Conservation (phyloP, 2,113 vertebrate genomes). For the Bostrychus sinensis region DNA sequence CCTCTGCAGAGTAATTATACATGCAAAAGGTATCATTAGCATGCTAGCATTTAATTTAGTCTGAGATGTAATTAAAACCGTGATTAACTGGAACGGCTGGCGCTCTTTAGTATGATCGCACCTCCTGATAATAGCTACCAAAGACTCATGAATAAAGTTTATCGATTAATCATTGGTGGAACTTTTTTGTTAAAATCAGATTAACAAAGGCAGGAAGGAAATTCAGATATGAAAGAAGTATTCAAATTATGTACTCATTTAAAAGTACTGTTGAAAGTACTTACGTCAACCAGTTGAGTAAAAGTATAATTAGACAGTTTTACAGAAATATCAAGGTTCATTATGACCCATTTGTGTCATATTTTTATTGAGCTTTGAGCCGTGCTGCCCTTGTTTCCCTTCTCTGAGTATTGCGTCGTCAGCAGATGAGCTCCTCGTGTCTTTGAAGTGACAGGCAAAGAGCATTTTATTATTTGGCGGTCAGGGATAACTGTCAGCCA, state of each 20-base stretch:
- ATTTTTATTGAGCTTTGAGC: too few species aligned
- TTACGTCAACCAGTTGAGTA: too few species aligned
- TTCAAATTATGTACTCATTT: too few species aligned
- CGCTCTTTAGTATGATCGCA: background rate
- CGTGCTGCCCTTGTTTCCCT: background rate
- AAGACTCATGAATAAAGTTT: too few species aligned
- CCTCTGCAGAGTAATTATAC: background rate
- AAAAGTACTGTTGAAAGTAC: too few species aligned
- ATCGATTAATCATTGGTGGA: too few species aligned
- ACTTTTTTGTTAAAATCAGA: too few species aligned
- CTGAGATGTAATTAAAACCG: background rate
- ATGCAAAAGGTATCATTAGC: slow-evolving; percentile 2
- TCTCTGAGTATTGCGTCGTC: background rate
- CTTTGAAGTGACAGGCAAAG: slow-evolving; percentile 9
- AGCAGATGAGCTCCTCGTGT: background rate
- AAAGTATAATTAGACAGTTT: too few species aligned
- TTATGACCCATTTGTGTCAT: too few species aligned
- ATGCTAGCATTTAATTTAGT: background rate
- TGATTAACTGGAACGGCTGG: background rate
- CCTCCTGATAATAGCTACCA: background rate
- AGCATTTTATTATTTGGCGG: slow-evolving; percentile 21
- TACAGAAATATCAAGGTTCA: too few species aligned
- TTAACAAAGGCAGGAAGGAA: too few species aligned
- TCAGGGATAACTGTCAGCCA: slow-evolving; percentile 18
- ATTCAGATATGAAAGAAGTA: too few species aligned